A percentile compares a stretch with the other conserved stretches of the same genome.
These are phyloP conservation scores for Camponotus vicinus DNA, from an alignment of 1,140 invertebrate species.

Conservation along the genomic window DNA sequence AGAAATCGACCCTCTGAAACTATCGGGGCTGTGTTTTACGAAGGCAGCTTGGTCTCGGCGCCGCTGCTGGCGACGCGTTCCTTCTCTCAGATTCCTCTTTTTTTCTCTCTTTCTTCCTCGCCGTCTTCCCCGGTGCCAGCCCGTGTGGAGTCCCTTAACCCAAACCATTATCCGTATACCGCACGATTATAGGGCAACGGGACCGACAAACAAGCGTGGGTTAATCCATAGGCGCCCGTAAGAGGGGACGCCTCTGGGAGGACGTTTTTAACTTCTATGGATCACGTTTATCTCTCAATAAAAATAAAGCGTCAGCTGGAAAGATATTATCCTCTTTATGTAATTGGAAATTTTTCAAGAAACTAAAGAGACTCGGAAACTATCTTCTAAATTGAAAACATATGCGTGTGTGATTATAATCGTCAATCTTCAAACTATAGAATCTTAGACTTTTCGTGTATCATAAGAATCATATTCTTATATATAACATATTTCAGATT, in stretches of 20 bases:
- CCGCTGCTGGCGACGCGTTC: conserved; percentile 61
- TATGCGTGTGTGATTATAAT: too few species aligned
- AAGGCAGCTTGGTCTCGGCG: conserved; percentile 60
- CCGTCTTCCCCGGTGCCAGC: conserved; percentile 13
- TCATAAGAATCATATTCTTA: background rate
- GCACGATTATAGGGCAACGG: conserved; percentile 78
- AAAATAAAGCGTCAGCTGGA: background rate
- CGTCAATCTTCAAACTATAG: background rate
- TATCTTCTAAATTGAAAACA: background rate
- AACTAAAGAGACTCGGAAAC: background rate
- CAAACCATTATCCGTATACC: conserved; percentile 77
- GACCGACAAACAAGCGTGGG: conserved; percentile 77
- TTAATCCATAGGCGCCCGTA: conserved; percentile 71
- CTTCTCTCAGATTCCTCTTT: conserved; percentile 56
- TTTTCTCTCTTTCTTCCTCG: conserved; percentile 32
- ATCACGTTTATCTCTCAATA: background rate
- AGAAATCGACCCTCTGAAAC: conserved; percentile 59
- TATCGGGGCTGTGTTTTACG: conserved; percentile 32
- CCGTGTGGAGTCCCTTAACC: conserved; percentile 71
- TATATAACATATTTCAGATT: background rate
- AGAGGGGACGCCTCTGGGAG: conserved; percentile 4
- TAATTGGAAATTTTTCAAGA: background rate
- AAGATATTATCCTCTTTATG: background rate
- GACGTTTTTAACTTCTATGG: background rate
- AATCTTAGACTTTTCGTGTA: background rate